phyloP scores from a whole-genome alignment of 2,888 invertebrate species.

The Endotricha flammealis region DNA sequence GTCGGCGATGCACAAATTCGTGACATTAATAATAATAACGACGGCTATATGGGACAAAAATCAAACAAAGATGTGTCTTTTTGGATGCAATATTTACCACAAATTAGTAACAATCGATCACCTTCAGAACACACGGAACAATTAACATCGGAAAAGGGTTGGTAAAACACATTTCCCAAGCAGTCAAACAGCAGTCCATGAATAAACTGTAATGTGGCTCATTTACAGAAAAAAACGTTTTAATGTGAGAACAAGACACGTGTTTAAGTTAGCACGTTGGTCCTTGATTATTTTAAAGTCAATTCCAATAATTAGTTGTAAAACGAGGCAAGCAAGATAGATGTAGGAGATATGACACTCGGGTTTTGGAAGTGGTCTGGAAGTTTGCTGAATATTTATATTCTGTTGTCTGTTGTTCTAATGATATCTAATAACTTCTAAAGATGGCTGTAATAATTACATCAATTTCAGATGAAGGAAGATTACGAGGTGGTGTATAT shows the following conservation, averaged over 20 bases:
- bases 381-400: too few species aligned
- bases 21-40: slow-evolving; percentile 45
- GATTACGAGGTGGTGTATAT: slow-evolving; percentile 79
- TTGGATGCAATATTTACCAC: slow-evolving; percentile 68
- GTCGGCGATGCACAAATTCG: slow-evolving; percentile 68
- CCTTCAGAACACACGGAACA: slow-evolving; percentile 45
- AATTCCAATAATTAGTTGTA: too few species aligned
- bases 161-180: slow-evolving; percentile 8
- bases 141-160: slow-evolving; percentile 42
- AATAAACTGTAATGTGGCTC: too few species aligned
- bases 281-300: too few species aligned
- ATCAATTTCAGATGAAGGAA: slow-evolving; percentile 47
- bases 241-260: too few species aligned
- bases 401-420: slow-evolving; percentile 3
- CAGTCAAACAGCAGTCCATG: too few species aligned
- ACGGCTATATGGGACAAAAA: slow-evolving; percentile 17
- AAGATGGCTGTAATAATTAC: slow-evolving; percentile 2
- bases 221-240: too few species aligned
- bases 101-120: slow-evolving; percentile 36
- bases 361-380: too few species aligned
- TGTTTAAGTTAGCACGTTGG: too few species aligned
- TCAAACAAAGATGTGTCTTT: slow-evolving; percentile 47
- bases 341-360: too few species aligned
- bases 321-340: too few species aligned
- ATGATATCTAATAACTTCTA: too few species aligned